Evolutionary conservation across 1,140 invertebrate species (phyloP), one percentile per base, ranked within the genome.

Genomic region (Atta colombica): DNA sequence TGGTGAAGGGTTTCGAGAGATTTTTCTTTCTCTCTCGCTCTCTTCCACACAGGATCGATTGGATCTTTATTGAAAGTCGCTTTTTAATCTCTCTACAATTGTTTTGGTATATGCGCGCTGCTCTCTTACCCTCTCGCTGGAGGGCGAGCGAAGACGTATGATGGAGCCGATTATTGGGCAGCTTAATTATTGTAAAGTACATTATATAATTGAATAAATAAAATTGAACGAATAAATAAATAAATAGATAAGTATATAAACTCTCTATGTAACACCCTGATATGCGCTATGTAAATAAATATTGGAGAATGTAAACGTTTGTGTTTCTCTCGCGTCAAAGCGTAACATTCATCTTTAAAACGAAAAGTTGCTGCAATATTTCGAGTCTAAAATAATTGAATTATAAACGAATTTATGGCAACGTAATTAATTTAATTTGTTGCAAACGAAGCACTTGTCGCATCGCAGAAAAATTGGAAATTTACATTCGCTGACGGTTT

Each of bases 221-320:
- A 53, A 55, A 81, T 28, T 69, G 81, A 86, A 82, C 87, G 82
- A 89, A 89, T 87, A 87, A 91, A 92, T 90, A 89, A 92, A 90
- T 85, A 86, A 90, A 89, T 88, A 87, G 88, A 88, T 90, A 89
- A 85, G 53, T 84, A 81, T 60, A 49, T 61, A 80, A 88, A 75
- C 72, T 60, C 78, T 69, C 63, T 86, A 81, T 71, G 68, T 88
- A 58, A 49, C 90, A 90, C 55, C 65, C 72, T 87, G 61, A 82
- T 60, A 84, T 65, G 35, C 31, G 65, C 80, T 89, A 72, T 85
- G 61, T 77, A 84, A 78, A 89, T 89, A 87, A 68, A 85, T 78
- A 87, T 71, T 55, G 49, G 72, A 86, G 77, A 72, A 87, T 28
- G 18, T 61, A 7, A 58, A 85, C 31, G 35, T 21, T 35, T 45